Conservation (phyloP, 1,140 invertebrate genomes). For the Penaeus indicus region DNA sequence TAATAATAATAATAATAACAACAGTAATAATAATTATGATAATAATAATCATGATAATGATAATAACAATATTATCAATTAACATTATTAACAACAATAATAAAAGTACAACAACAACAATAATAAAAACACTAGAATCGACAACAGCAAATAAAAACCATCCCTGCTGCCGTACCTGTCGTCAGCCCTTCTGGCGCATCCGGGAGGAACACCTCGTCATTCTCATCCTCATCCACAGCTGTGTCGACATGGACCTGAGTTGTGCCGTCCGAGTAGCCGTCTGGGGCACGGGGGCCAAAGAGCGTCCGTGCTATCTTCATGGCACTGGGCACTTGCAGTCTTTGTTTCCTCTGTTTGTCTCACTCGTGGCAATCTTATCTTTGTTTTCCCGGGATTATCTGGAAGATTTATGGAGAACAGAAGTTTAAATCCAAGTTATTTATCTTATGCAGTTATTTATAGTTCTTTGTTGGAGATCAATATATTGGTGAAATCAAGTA, state of each 20-base stretch:
- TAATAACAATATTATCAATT: too few relatives aligned
- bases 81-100: too few relatives aligned
- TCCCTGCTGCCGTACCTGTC: neutral
- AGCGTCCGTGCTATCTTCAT: slow-evolving; percentile 82
- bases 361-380: neutral
- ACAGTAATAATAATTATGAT: too few relatives aligned
- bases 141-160: neutral
- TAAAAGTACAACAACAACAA: neutral
- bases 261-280: slow-evolving; percentile 82
- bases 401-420: too few relatives aligned
- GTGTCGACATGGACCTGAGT: slow-evolving; percentile 43
- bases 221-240: slow-evolving; percentile 52
- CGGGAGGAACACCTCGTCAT: slow-evolving; percentile 59
- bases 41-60: too few relatives aligned
- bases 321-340: neutral
- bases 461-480: too few relatives aligned
- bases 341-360: neutral
- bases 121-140: neutral
- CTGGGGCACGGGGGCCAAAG: slow-evolving; percentile 86
- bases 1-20: too few relatives aligned
- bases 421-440: too few relatives aligned
- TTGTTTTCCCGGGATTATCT: neutral
- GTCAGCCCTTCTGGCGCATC: slow-evolving; percentile 42
- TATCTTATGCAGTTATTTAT: too few relatives aligned
- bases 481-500: too few relatives aligned